phyloP scores from a whole-genome alignment of 2,113 vertebrate species.

The Irena cyanogastra region DNA sequence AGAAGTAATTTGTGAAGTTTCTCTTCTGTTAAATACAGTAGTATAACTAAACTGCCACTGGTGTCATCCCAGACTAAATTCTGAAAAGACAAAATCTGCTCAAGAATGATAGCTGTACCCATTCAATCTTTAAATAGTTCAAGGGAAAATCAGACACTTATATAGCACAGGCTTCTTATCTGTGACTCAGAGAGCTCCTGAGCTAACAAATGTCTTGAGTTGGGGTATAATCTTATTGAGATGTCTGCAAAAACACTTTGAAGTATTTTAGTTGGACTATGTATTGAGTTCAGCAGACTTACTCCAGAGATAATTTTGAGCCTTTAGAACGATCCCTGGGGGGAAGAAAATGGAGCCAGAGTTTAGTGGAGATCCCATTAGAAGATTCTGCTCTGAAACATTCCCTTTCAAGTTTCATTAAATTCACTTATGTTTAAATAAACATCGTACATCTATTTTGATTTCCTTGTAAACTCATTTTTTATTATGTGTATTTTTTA shows the following conservation, averaged over 20 bases:
- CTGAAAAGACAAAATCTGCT: neutral
- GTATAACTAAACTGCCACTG: neutral
- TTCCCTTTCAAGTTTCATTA: neutral
- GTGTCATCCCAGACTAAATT: neutral
- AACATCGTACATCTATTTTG: neutral
- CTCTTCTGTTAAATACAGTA: neutral
- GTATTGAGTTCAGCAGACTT: constrained; percentile 17
- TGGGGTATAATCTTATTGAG: constrained; percentile 28
- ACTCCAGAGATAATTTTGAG: neutral
- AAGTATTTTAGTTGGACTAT: constrained; percentile 1
- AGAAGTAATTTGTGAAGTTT: neutral
- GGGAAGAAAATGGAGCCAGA: neutral
- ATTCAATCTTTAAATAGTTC: constrained; percentile 9
- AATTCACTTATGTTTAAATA: neutral
- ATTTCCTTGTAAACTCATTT: neutral
- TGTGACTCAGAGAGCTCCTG: neutral
- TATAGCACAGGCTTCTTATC: constrained; percentile 8
- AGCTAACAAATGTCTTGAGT: neutral
- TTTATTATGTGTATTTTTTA: constrained; percentile 53
- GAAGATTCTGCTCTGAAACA: neutral
- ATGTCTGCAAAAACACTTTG: constrained; percentile 36
- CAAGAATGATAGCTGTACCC: neutral
- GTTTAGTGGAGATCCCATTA: neutral
- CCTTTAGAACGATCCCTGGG: neutral
- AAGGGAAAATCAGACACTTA: constrained; percentile 13